phyloP scores from a whole-genome alignment of 2,888 invertebrate species.

The Hypselothyrea guttata region DNA sequence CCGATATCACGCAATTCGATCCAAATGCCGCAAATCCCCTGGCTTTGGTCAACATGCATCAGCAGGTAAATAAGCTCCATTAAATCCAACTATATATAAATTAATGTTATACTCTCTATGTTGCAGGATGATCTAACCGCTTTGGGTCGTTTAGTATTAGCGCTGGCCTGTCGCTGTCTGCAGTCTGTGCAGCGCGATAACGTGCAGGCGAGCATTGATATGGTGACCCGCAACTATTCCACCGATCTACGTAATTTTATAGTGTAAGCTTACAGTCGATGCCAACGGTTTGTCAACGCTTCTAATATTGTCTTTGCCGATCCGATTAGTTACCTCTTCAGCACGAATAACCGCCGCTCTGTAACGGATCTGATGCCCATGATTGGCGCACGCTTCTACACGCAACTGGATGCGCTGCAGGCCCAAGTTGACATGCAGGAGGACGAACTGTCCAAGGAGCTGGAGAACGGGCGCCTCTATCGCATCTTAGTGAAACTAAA shows the following conservation, averaged over 20 bases:
- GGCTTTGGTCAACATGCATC: conserved; percentile 87
- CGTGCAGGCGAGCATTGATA: conserved; percentile 92
- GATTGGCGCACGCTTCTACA: conserved; percentile 98
- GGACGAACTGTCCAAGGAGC: conserved; percentile 94
- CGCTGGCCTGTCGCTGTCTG: conserved; percentile 95
- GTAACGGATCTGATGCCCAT: conserved; percentile 99
- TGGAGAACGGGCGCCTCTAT: conserved; percentile 96
- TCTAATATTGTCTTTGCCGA: neutral
- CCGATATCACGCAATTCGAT: conserved; percentile 91
- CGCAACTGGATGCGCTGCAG: conserved; percentile 95
- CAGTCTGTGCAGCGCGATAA: conserved; percentile 94
- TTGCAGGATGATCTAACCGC: conserved; percentile 92
- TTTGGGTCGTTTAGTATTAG: conserved; percentile 94
- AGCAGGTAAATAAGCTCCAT: conserved; percentile 81
- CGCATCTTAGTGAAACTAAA: conserved; percentile 95
- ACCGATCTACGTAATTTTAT: conserved; percentile 96
- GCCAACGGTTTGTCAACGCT: neutral
- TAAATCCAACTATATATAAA: neutral
- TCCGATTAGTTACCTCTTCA: conserved; percentile 88
- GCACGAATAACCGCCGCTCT: conserved; percentile 86
- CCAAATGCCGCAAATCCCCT: conserved; percentile 86
- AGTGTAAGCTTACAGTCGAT: conserved; percentile 85
- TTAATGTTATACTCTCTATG: neutral
- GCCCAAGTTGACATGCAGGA: conserved; percentile 94
- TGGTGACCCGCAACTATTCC: conserved; percentile 95